Percentiles rank a stretch among this genome's conserved stretches.
These are phyloP conservation scores for Cybosia mesomella DNA, from an alignment of 2,888 invertebrate genomes.

Conservation along the genomic window DNA sequence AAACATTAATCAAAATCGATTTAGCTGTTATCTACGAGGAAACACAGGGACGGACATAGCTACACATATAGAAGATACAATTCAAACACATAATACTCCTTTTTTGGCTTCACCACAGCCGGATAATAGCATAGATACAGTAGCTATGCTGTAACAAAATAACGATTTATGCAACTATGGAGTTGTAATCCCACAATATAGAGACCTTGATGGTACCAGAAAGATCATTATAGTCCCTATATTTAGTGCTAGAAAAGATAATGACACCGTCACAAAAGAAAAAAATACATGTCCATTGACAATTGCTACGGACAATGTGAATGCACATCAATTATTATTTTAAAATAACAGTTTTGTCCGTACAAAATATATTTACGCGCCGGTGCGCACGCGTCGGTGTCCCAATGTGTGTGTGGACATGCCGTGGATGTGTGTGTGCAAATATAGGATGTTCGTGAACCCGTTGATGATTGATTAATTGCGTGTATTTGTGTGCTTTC, in stretches of 20 bases:
- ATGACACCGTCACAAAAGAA: slow-evolving; percentile 70
- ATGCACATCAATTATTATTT: slow-evolving; percentile 84
- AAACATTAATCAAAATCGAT: not conserved
- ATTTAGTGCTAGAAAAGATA: slow-evolving; percentile 59
- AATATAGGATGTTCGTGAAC: slow-evolving; percentile 75
- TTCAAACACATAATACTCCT: not conserved
- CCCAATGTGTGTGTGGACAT: slow-evolving; percentile 38
- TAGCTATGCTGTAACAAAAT: not conserved
- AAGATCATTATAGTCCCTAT: slow-evolving; percentile 41
- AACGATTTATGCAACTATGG: slow-evolving; percentile 4
- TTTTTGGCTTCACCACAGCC: not conserved
- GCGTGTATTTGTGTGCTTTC: slow-evolving; percentile 65
- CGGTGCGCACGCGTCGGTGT: slow-evolving; percentile 62
- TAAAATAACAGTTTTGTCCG: slow-evolving; percentile 86
- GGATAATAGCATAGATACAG: not conserved
- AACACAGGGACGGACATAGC: not conserved
- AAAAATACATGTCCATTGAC: slow-evolving; percentile 72
- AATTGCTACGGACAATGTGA: slow-evolving; percentile 70
- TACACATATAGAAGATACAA: not conserved
- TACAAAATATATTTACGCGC: slow-evolving; percentile 85
- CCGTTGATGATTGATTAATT: slow-evolving; percentile 76
- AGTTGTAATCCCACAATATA: slow-evolving; percentile 15
- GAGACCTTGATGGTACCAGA: slow-evolving; percentile 28
- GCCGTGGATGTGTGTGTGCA: slow-evolving; percentile 48
- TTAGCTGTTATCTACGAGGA: not conserved